A percentile compares a stretch with the other conserved stretches of the same genome.
Evolutionary conservation across 1,140 invertebrate genomes (phyloP).

Genomic region (Limonius californicus): DNA sequence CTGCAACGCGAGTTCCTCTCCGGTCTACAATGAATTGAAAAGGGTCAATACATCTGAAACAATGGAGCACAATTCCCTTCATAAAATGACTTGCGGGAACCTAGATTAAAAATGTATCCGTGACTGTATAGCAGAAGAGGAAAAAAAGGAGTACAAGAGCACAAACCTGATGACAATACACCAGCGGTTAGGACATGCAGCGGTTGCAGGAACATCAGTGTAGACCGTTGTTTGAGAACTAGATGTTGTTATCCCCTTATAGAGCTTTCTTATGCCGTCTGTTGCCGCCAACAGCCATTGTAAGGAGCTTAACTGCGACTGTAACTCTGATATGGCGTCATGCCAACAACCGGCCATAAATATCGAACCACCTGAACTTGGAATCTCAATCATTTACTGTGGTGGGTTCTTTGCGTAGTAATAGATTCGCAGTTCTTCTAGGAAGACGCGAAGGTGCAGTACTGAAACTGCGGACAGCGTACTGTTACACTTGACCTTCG

Average conservation of each 20-base stretch:
- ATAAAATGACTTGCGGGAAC: too few species aligned
- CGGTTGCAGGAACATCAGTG: constrained; percentile 2
- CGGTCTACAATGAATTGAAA: too few species aligned
- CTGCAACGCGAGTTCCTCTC: too few species aligned
- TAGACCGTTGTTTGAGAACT: constrained; percentile 7
- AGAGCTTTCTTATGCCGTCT: constrained; percentile 5
- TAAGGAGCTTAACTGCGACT: constrained; percentile 3
- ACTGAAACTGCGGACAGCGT: background rate
- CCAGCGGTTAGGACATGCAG: background rate
- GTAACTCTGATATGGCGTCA: constrained; percentile 2
- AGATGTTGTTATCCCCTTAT: constrained; percentile 4
- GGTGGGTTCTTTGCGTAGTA: constrained; percentile 2
- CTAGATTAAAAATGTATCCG: background rate
- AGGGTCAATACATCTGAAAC: too few species aligned
- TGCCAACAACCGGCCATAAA: constrained; percentile 7
- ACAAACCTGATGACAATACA: constrained; percentile 2
- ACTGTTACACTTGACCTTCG: background rate
- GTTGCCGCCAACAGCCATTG: constrained; percentile 10
- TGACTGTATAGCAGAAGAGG: background rate
- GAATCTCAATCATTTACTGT: constrained; percentile 8
- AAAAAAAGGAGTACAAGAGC: background rate
- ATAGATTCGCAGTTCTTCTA: background rate
- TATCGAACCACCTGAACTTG: constrained; percentile 2
- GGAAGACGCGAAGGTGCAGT: background rate
- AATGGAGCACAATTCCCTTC: too few species aligned